phyloP scores from a whole-genome alignment of 2,797 vertebrate genomes.

The Paramormyrops hopkinsi region DNA sequence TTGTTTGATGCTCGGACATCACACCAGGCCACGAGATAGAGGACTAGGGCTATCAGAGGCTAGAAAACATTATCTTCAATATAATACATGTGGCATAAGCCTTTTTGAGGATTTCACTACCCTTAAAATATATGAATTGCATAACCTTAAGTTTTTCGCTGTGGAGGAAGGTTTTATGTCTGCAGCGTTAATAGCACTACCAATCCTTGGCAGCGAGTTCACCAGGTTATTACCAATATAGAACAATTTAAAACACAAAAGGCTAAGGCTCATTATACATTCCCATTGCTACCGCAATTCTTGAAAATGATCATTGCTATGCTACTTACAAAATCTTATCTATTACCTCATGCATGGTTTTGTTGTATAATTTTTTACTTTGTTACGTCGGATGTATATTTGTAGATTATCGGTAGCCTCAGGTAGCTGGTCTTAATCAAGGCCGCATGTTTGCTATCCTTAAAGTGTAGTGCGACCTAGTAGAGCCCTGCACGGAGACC shows the following conservation, averaged over 20 bases:
- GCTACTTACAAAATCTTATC: neutral
- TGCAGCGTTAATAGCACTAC: neutral
- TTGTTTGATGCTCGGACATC: neutral
- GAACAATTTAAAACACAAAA: neutral
- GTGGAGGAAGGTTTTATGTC: neutral
- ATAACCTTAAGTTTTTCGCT: neutral
- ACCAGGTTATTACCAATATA: neutral
- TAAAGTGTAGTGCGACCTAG: neutral
- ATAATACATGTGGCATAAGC: neutral
- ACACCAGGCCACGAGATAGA: neutral
- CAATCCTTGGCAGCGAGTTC: neutral
- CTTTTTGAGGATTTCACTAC: neutral
- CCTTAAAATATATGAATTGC: neutral
- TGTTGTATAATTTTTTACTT: neutral
- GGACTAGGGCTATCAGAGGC: neutral
- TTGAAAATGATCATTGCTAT: neutral
- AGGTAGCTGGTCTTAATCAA: neutral
- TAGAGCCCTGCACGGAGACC: neutral
- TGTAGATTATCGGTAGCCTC: neutral
- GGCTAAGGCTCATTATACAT: neutral
- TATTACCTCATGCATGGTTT: neutral
- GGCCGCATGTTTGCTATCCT: neutral
- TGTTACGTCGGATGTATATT: neutral
- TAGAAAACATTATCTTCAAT: neutral
- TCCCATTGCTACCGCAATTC: neutral